A percentile compares a stretch with the other conserved stretches of the same genome.
These are phyloP conservation scores for Megaleporinus macrocephalus DNA, from an alignment of 2,113 vertebrate species.

Conservation along the genomic window DNA sequence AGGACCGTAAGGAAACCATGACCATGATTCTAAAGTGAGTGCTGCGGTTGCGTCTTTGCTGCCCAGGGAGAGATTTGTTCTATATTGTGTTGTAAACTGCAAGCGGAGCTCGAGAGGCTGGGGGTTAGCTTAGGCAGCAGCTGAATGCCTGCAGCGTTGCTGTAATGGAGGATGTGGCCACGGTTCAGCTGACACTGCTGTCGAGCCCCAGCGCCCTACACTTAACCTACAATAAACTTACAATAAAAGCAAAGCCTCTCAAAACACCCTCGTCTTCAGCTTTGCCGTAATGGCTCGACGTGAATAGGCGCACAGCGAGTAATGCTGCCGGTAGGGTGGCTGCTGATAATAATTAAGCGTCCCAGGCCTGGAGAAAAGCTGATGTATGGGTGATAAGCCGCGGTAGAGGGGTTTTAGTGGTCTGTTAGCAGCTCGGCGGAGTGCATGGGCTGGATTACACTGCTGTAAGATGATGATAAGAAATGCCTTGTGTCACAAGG, in stretches of 20 bases:
- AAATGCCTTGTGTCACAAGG: neutral
- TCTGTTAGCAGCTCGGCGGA: neutral
- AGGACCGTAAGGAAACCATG: constrained; percentile 91
- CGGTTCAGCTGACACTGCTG: constrained; percentile 14
- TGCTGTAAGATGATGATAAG: neutral
- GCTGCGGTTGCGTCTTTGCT: constrained; percentile 14
- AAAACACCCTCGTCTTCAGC: neutral
- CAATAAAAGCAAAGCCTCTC: neutral
- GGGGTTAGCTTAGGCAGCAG: neutral
- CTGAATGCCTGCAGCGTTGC: constrained; percentile 16
- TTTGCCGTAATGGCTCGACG: neutral
- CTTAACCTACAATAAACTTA: constrained; percentile 34
- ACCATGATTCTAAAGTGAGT: constrained; percentile 90
- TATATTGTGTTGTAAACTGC: neutral
- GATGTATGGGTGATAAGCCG: constrained; percentile 8
- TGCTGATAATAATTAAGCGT: constrained; percentile 18
- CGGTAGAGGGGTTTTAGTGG: constrained; percentile 26
- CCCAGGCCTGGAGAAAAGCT: neutral
- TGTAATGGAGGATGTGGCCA: constrained; percentile 24
- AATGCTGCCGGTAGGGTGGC: neutral
- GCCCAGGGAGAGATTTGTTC: neutral
- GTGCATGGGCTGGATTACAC: neutral
- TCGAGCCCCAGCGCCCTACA: constrained; percentile 9
- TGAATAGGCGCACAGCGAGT: constrained; percentile 15
- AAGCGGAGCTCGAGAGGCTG: neutral